A percentile compares a stretch with the other conserved stretches of the same genome.
phyloP scores from a whole-genome alignment of 2,888 invertebrate genomes.

The Subacronicta megacephala region DNA sequence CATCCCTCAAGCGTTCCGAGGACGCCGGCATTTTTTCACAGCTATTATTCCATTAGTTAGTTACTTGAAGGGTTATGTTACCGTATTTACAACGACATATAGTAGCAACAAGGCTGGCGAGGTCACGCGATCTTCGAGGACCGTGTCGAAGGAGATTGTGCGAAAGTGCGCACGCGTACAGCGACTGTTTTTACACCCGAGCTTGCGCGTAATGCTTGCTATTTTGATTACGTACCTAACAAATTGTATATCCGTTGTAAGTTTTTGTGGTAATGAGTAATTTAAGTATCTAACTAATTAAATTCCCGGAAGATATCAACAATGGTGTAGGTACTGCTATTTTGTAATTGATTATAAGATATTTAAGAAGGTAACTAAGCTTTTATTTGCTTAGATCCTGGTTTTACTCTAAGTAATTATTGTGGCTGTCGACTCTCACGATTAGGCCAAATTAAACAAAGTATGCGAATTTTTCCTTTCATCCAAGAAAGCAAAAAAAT shows the following conservation, averaged over 20 bases:
- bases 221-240: slow-evolving; percentile 36
- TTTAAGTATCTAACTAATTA: slow-evolving; percentile 2
- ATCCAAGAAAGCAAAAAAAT: too few species aligned
- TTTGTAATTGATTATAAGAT: neutral
- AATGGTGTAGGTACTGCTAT: neutral
- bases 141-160: slow-evolving; percentile 46
- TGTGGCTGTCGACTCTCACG: too few species aligned
- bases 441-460: too few species aligned
- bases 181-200: slow-evolving; percentile 35
- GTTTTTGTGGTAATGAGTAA: slow-evolving; percentile 23
- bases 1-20: too few species aligned
- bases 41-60: too few species aligned
- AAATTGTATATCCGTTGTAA: slow-evolving; percentile 34
- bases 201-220: slow-evolving; percentile 34
- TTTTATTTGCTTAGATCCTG: too few species aligned
- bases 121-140: slow-evolving; percentile 55
- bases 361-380: too few species aligned
- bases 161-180: slow-evolving; percentile 48
- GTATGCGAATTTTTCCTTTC: too few species aligned
- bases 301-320: neutral
- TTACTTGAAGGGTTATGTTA: neutral
- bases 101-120: slow-evolving; percentile 34
- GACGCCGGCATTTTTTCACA: too few species aligned
- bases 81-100: slow-evolving; percentile 20
- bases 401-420: too few species aligned